Percentiles rank a stretch among this genome's conserved stretches.
Conservation (phyloP, 2,888 invertebrate species). For the Allophyes oxyacanthae region DNA sequence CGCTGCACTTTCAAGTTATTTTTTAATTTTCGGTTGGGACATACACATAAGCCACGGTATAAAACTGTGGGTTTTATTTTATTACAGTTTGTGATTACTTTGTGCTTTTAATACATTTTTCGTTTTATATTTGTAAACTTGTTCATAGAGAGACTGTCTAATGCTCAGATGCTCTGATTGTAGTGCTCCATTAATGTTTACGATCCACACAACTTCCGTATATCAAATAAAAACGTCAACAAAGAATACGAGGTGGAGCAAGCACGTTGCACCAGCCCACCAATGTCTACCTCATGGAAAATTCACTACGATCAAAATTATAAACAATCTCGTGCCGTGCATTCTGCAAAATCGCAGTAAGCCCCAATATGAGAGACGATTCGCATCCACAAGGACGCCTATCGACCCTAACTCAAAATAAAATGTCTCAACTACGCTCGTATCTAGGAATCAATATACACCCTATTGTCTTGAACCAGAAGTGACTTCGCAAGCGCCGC, state of each 20-base stretch:
- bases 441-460: conserved; percentile 66
- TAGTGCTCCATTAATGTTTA: conserved; percentile 35
- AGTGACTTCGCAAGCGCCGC: conserved; percentile 57
- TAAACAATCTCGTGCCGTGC: conserved; percentile 36
- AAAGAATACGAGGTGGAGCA: conserved; percentile 24
- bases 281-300: conserved; percentile 41
- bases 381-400: conserved; percentile 70
- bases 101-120: conserved; percentile 5
- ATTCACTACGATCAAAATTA: conserved; percentile 51
- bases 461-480: conserved; percentile 64
- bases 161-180: conserved; percentile 5
- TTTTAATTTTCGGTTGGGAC: conserved; percentile 31
- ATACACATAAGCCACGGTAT: conserved; percentile 24
- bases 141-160: neutral
- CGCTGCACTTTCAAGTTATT: conserved; percentile 36
- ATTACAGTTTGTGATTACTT: conserved; percentile 15
- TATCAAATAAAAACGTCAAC: conserved; percentile 39
- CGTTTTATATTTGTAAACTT: neutral
- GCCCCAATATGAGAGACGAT: conserved; percentile 75
- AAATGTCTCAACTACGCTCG: conserved; percentile 65
- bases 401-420: conserved; percentile 55
- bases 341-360: conserved; percentile 65
- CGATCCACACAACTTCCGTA: conserved; percentile 22
- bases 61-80: conserved; percentile 27
- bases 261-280: conserved; percentile 22